Conservation (phyloP, 30 jellyfish, hydroid and myxozoan genomes). For the Cassiopea andromeda region DNA sequence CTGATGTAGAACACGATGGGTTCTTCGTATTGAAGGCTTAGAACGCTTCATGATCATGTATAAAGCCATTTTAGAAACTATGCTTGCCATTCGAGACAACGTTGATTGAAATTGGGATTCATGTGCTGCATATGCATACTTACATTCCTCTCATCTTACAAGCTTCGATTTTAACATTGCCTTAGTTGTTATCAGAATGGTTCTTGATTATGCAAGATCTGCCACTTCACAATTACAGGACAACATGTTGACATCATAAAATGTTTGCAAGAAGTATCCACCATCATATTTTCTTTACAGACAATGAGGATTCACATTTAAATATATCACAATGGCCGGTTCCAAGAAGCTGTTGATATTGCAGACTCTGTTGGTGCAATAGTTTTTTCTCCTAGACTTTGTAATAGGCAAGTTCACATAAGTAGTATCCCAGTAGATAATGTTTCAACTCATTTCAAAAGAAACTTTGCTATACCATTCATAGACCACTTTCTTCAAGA, state of each 20-base stretch:
- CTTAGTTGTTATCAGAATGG: slow-evolving; percentile 2
- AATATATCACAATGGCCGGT: background rate
- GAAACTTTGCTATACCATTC: slow-evolving; percentile 14
- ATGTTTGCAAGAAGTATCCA: slow-evolving; percentile 22
- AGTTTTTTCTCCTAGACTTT: slow-evolving; percentile 6
- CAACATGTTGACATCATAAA: slow-evolving; percentile 23
- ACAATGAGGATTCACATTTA: slow-evolving; percentile 10
- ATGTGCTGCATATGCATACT: slow-evolving; percentile 1
- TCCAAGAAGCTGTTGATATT: background rate
- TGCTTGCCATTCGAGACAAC: slow-evolving; percentile 42
- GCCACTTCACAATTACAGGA: slow-evolving; percentile 46
- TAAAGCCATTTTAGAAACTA: slow-evolving; percentile 37
- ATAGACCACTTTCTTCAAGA: slow-evolving; percentile 32
- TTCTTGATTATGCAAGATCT: slow-evolving; percentile 27
- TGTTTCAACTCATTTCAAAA: background rate
- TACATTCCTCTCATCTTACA: background rate
- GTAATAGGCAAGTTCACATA: background rate
- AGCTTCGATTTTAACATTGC: slow-evolving; percentile 12
- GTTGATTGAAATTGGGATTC: slow-evolving; percentile 4
- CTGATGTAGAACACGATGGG: slow-evolving; percentile 59
- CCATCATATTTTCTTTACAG: slow-evolving; percentile 1
- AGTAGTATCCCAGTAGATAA: slow-evolving; percentile 9
- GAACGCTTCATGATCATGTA: slow-evolving; percentile 23
- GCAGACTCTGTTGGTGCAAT: slow-evolving; percentile 25
- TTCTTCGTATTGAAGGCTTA: slow-evolving; percentile 11